phyloP scores from a whole-genome alignment of 2,888 invertebrate genomes.

The Octodonta nipae region DNA sequence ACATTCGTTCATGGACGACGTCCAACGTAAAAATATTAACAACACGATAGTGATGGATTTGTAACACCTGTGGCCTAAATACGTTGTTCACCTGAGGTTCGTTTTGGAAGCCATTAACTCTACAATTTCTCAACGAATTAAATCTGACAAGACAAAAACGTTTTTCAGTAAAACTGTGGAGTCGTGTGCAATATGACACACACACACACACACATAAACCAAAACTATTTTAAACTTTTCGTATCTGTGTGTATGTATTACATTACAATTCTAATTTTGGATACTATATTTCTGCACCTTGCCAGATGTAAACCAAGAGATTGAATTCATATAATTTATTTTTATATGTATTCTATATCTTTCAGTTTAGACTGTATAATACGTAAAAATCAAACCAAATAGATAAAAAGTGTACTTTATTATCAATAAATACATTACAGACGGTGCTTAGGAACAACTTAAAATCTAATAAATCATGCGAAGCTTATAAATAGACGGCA shows the following conservation, averaged over 20 bases:
- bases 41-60: too few relatives aligned
- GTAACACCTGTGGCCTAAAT: constrained; percentile 1
- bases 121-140: constrained; percentile 14
- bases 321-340: too few relatives aligned
- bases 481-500: constrained; percentile 4
- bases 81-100: constrained; percentile 1
- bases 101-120: background rate
- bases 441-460: constrained; percentile 4
- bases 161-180: constrained; percentile 20
- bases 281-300: constrained; percentile 23
- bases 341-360: too few relatives aligned
- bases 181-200: constrained; percentile 43
- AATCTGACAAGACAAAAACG: constrained; percentile 16
- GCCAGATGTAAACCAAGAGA: too few relatives aligned
- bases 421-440: constrained; percentile 2
- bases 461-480: constrained; percentile 5
- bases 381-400: constrained; percentile 2
- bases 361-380: constrained; percentile 2
- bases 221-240: constrained; percentile 43
- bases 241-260: constrained; percentile 45
- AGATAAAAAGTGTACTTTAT: constrained; percentile 1
- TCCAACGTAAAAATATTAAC: too few relatives aligned
- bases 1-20: too few relatives aligned
- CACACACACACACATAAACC: too few relatives aligned
- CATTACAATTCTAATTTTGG: constrained; percentile 47